phyloP scores from a whole-genome alignment of 2,113 vertebrate genomes.

The Nyctibius bracteatus region DNA sequence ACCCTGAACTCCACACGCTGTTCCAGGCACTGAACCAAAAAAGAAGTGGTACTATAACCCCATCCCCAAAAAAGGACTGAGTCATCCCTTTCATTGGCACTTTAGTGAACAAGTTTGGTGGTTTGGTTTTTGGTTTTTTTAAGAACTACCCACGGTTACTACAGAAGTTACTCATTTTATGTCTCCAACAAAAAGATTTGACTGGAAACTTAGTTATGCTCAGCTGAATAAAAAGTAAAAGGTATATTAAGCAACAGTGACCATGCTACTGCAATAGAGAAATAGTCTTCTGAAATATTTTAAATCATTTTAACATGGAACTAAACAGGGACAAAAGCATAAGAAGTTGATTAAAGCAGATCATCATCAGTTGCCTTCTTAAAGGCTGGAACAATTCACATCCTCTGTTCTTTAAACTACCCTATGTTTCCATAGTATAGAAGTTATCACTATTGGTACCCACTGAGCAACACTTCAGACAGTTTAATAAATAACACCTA shows the following conservation, averaged over 20 bases:
- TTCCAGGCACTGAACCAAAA: neutral
- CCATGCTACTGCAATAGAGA: neutral
- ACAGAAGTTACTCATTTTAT: neutral
- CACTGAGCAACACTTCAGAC: neutral
- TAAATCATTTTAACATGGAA: neutral
- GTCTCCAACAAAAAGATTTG: neutral
- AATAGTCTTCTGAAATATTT: neutral
- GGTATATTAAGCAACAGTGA: neutral
- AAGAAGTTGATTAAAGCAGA: neutral
- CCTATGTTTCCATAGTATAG: neutral
- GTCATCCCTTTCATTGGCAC: neutral
- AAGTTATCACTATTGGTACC: neutral
- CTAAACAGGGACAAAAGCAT: neutral
- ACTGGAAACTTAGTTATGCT: neutral
- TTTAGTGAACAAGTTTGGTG: neutral
- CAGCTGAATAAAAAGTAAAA: neutral
- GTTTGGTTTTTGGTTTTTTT: neutral
- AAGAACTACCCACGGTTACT: neutral
- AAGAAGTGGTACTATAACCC: neutral
- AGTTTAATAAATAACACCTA: neutral
- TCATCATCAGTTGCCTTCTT: neutral
- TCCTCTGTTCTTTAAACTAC: neutral
- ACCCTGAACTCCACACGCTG: neutral
- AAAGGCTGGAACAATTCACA: neutral
- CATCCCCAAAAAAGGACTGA: neutral